phyloP scores from a whole-genome alignment of 2,113 vertebrate species.

The Tetrax tetrax region DNA sequence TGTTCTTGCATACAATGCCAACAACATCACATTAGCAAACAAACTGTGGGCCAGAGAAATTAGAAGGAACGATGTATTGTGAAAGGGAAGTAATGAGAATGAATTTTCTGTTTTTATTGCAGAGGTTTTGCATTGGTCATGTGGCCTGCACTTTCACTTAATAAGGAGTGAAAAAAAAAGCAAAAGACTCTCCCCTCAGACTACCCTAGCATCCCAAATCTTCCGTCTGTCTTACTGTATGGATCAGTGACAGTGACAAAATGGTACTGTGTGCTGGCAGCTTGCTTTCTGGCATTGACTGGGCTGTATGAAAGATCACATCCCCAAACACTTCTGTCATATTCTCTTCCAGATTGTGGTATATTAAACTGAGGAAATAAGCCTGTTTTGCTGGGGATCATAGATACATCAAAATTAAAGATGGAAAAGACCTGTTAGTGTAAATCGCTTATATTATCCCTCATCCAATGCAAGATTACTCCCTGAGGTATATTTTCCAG shows the following conservation, averaged over 20 bases:
- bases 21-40: background rate
- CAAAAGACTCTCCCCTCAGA: background rate
- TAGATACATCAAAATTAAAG: constrained; percentile 56
- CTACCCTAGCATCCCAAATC: background rate
- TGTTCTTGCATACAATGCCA: background rate
- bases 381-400: background rate
- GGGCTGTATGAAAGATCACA: constrained; percentile 21
- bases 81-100: background rate
- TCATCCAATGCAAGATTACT: constrained; percentile 17
- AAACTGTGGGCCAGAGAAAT: background rate
- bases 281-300: constrained; percentile 35
- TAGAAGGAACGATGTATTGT: fast-evolving
- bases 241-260: constrained; percentile 33
- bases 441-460: constrained; percentile 44
- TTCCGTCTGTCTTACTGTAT: background rate
- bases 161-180: no score
- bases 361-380: constrained; percentile 32
- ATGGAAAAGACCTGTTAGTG: constrained; percentile 35
- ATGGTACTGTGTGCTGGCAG: background rate
- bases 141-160: background rate
- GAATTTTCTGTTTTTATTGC: background rate
- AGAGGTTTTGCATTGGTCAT: background rate
- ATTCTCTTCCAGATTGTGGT: constrained; percentile 35
- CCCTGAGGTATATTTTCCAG: constrained; percentile 21
- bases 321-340: constrained; percentile 35